Evolutionary conservation across 2,113 vertebrate genomes (phyloP), one percentile per base, ranked within the genome.

Genomic region (Microcebus jonahi): DNA sequence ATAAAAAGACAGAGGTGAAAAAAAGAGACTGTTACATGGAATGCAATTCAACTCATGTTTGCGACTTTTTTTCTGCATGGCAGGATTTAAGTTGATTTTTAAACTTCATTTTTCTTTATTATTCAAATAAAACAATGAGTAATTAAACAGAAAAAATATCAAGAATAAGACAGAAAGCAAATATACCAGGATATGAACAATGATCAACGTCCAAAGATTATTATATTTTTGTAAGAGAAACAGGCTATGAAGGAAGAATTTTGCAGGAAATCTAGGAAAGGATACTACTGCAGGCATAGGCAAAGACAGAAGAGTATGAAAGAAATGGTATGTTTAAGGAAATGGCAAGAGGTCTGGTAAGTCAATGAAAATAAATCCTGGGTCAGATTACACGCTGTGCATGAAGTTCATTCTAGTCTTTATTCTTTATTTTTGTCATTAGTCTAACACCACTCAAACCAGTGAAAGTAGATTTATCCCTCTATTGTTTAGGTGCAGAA

Each of bases 21-120:
- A 36, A 42, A 91, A 88, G 15, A 61, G 13, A 61, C 21, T 39
- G 9, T 25, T 31, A 59, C 59, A 39, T 42, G 9, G 39, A 93
- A 88, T 53, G 13, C 96, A 67, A 25, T 67, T 45, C 82, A 93
- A 50, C 48, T 81, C 77, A 57, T 27, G 25, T 77, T 42, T 67
- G n/a, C 48, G 68, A 31, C 31, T 61, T 55, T 96, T 65, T 73
- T 93, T 61, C 39, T 48, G 25, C 29, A 42, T 73, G 18, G 71
- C 68, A 0, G 17, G 10, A 88, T 94, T 14, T 88, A 15, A 93
- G n/a, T 71, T 94, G 18, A 88, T 34, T 42, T 95, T 96, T 67
- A 77, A 88, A 68, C 48, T 91, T 91, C 17, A 39, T 80, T 91
- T 85, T 84, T 70, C 82, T 88, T 45, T 23, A 88, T 95, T 82